These are phyloP conservation scores for Solen grandis DNA, from an alignment of 1,140 invertebrate species.

Conservation along the genomic window DNA sequence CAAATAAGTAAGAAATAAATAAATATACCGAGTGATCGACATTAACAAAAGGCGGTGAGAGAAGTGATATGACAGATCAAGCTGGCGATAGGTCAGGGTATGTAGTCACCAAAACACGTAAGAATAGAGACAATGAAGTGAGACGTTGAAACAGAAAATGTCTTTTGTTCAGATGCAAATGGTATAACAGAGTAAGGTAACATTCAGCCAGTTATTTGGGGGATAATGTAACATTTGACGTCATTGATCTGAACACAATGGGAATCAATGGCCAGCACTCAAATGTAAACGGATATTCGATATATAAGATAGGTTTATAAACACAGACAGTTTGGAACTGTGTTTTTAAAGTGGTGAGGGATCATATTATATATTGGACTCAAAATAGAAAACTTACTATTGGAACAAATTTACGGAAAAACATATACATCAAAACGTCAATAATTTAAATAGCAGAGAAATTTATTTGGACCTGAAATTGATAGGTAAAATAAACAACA, in stretches of 20 bases:
- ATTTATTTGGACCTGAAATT: no score
- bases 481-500: no score
- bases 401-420: no score
- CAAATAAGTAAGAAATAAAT: constrained; percentile 31
- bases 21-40: constrained; percentile 20
- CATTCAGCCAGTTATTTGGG: constrained; percentile 29
- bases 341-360: no score
- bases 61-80: constrained; percentile 27
- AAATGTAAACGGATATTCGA: constrained; percentile 11
- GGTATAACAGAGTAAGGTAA: constrained; percentile 27
- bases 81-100: constrained; percentile 13
- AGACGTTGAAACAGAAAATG: constrained; percentile 16
- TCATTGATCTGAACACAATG: constrained; percentile 16
- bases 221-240: constrained; percentile 45
- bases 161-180: constrained; percentile 16
- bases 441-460: no score
- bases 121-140: constrained; percentile 18
- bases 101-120: not conserved
- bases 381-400: no score
- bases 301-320: constrained; percentile 15
- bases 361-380: no score
- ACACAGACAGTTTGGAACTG: constrained; percentile 1
- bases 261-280: constrained; percentile 13
- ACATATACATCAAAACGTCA: no score
- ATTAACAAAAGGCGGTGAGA: constrained; percentile 1